These are phyloP conservation scores for Tamias sibiricus DNA, from an alignment of 2,113 vertebrate species.

Conservation along the genomic window DNA sequence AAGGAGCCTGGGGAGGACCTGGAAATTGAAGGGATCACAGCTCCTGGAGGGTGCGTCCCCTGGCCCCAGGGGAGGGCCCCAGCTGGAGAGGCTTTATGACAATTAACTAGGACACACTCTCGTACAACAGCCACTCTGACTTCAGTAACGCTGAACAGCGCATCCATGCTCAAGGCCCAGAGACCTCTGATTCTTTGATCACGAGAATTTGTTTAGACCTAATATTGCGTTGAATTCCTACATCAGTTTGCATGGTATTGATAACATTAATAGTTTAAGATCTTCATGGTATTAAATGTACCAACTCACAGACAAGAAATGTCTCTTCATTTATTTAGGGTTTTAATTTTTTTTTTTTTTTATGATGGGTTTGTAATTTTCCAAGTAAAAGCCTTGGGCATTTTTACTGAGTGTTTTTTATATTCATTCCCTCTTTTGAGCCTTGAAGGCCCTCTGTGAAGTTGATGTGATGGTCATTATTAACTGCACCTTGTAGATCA, in stretches of 20 bases:
- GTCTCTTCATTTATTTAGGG: neutral
- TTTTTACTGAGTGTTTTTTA: neutral
- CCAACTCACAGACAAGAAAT: neutral
- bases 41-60: neutral
- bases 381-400: neutral
- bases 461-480: neutral
- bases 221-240: neutral
- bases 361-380: neutral
- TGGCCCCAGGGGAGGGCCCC: neutral
- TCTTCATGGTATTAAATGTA: neutral
- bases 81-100: neutral
- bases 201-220: neutral
- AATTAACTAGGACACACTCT: neutral
- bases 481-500: neutral
- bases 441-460: neutral
- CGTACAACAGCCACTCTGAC: neutral
- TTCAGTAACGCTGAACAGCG: neutral
- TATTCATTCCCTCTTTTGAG: too few species aligned
- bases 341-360: neutral
- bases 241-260: neutral
- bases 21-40: neutral
- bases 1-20: neutral
- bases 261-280: neutral
- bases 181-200: neutral
- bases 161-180: accelerated